Conservation (phyloP, 2,113 vertebrate genomes). For the Pygoscelis adeliae region DNA sequence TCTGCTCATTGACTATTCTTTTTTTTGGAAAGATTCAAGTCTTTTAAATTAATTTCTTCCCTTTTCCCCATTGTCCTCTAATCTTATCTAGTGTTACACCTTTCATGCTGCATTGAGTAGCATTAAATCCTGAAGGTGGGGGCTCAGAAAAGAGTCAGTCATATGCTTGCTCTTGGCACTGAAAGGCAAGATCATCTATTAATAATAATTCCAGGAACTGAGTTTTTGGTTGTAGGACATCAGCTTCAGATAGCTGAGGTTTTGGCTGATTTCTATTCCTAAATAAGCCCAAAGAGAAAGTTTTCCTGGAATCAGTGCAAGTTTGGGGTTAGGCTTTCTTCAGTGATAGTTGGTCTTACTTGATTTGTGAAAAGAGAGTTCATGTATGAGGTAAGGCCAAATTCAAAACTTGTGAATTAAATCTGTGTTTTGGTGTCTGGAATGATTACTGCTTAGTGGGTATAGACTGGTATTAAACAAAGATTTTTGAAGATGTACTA, state of each 20-base stretch:
- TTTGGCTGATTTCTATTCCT: neutral
- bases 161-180: neutral
- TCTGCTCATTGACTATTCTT: neutral
- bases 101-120: neutral
- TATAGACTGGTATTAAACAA: neutral
- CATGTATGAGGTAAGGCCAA: neutral
- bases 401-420: neutral
- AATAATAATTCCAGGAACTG: neutral
- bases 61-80: neutral
- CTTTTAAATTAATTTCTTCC: neutral
- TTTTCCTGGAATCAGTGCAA: conserved; percentile 5
- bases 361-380: neutral
- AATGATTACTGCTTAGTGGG: neutral
- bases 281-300: neutral
- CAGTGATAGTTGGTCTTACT: neutral
- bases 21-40: neutral
- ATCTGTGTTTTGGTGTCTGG: neutral
- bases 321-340: neutral
- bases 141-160: neutral
- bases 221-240: neutral
- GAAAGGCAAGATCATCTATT: neutral
- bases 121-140: neutral
- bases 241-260: conserved; percentile 5
- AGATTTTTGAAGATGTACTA: neutral
- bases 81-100: neutral